These are phyloP conservation scores for Brienomyrus brachyistius DNA, from an alignment of 2,113 vertebrate genomes.

Conservation along the genomic window DNA sequence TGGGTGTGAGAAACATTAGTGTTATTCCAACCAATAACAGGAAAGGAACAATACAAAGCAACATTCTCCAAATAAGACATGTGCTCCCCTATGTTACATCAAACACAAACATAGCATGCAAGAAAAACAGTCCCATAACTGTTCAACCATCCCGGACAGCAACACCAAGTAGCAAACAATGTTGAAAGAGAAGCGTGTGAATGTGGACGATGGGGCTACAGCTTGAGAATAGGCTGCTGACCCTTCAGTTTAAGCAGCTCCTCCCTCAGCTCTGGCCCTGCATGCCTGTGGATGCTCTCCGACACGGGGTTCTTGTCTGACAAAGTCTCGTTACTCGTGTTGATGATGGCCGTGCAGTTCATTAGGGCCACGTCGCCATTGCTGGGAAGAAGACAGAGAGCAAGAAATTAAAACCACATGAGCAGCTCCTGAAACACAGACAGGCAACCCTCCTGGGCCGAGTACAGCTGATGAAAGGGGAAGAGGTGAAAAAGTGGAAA, in stretches of 20 bases:
- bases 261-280: conserved; percentile 80
- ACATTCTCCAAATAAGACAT: background rate
- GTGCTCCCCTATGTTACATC: background rate
- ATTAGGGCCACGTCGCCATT: conserved; percentile 79
- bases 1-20: background rate
- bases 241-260: conserved; percentile 94
- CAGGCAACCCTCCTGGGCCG: background rate
- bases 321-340: conserved; percentile 90
- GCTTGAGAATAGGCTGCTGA: conserved; percentile 31
- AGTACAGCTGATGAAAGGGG: background rate
- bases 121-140: background rate
- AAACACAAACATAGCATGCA: background rate
- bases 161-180: background rate
- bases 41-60: background rate
- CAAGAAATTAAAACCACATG: background rate
- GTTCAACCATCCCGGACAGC: background rate
- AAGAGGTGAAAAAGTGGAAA: background rate
- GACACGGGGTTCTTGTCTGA: conserved; percentile 89
- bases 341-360: conserved; percentile 89
- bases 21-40: background rate
- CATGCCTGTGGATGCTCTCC: conserved; percentile 78
- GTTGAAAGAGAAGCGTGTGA: background rate
- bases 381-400: conserved; percentile 50
- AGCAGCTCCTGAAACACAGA: background rate
- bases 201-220: background rate